Base-by-base conservation (phyloP, 2,797 vertebrate genomes). In the Apogon hyalosoma region DNA sequence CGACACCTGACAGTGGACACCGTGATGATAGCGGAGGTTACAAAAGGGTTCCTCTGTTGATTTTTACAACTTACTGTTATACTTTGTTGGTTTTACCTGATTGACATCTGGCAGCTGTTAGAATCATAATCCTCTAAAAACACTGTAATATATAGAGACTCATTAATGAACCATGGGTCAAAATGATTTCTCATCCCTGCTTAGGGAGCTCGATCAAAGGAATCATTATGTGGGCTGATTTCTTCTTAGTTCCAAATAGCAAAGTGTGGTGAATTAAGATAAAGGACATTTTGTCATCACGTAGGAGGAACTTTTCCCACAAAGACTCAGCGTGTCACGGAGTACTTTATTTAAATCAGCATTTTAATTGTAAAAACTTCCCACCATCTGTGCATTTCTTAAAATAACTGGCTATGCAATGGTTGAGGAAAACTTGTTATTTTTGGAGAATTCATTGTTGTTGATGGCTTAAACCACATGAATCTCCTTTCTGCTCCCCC, bases 401-500 rank as follows among this genome's bases (percentile, higher is more conserved):
- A 12, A 24, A 56, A 33, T 56, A 82, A 51, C 38, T 52, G 36
- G 33, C 49, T 12, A 43, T 31, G 58, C 54, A 8, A 51, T 12
- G 51, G 31, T 60, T 38, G 46, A 60, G 45, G 38, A 38, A 73
- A 79, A 48, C 19, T 15, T 59, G 51, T 63, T 74, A 50, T 69
- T 83, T 83, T 69, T 64, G 55, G 54, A 68, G 73, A 42, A 43
- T 41, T 54, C 40, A 39, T 56, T 71, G 74, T 63, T 69, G 69
- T 55, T 83, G 67, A 65, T 65, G 54, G 58, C 3, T 11, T 65
- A 62, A 54, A 75, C 55, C 39, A 3, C 63, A 46, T 61, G 69
- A 55, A 65, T 71, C 66, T 78, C 53, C 62, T 75, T 61, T 60
- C 57, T 69, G 71, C 31, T 73, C 76, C 72, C 65, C 71, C 64